Evolutionary conservation across 2,113 vertebrate species (phyloP), one percentile per base, ranked within the genome.

Genomic region (Amblyornis subalaris): DNA sequence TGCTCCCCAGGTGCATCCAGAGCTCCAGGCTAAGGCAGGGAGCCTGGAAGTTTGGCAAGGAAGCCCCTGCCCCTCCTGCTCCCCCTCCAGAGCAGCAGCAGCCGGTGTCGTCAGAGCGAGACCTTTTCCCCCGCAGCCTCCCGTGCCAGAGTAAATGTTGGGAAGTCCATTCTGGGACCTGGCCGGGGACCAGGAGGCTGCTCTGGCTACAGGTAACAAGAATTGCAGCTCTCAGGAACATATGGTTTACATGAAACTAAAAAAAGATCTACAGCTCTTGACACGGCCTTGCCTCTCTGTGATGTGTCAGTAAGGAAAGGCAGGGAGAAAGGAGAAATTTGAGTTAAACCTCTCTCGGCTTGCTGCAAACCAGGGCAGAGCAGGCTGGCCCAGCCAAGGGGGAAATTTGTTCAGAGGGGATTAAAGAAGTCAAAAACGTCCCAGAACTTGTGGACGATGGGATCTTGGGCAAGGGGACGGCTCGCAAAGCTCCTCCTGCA

Each of bases 201-300:
- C 85, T 96, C 95, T 96, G 95, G 92, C 90, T 94, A 19, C 90
- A 96, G 93, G 92, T 95, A 94, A 91, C 85, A 90, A 76, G 83
- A 87, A 89, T 35, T 61, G 65, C 88, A 90, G 93, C 86, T 93
- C 92, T 95, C 9, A 0, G 61, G 77, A 95, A 92, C 79, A 87
- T 85, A 86, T 77, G 89, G 93, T 89, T 96, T 93, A 84, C 51
- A 77, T 91, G 91, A 95, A 95, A 82, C 85, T 85, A 48, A 82
- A 94, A 88, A 88, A 89, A 90, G 33, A 54, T 76, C 88, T 91
- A 67, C 85, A 23, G 79, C 60, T 94, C 93, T 91, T 81, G 95
- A 91, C 93, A 64, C 2, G 66, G 89, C 50, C 61, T 31, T 31
- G 83, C 78, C 85, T 85, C 88, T 88, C 93, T 93, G 89, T 0